A percentile compares a stretch with the other conserved stretches of the same genome.
phyloP scores from a whole-genome alignment of 2,113 vertebrate species.

The Neotragus moschatus region DNA sequence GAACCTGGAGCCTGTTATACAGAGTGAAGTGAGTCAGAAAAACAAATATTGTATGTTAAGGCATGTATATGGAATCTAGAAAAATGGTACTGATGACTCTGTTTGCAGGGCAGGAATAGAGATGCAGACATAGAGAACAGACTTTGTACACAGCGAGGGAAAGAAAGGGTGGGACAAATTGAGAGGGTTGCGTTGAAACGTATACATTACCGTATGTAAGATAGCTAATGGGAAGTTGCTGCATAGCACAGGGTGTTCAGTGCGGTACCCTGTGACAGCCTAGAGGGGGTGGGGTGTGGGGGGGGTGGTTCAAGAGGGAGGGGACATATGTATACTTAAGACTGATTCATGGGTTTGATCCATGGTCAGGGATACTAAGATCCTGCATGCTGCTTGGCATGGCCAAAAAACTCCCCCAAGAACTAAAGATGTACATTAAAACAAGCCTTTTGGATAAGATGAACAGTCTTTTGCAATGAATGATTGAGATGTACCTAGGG shows the following conservation, averaged over 20 bases:
- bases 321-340: background rate
- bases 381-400: background rate
- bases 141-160: background rate
- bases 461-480: background rate
- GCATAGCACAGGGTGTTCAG: background rate
- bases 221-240: background rate
- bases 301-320: background rate
- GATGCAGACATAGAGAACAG: background rate
- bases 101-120: background rate
- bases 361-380: background rate
- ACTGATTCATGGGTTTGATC: background rate
- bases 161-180: background rate
- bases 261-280: background rate
- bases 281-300: background rate
- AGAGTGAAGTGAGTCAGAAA: background rate
- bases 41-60: background rate
- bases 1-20: background rate
- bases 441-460: background rate
- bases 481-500: background rate
- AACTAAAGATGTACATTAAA: background rate
- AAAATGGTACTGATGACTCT: background rate
- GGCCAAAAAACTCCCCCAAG: background rate
- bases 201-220: background rate
- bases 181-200: background rate
- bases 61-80: background rate